These are phyloP conservation scores for Myotis vivesi DNA, from an alignment of 2,797 vertebrate species.

Conservation along the genomic window DNA sequence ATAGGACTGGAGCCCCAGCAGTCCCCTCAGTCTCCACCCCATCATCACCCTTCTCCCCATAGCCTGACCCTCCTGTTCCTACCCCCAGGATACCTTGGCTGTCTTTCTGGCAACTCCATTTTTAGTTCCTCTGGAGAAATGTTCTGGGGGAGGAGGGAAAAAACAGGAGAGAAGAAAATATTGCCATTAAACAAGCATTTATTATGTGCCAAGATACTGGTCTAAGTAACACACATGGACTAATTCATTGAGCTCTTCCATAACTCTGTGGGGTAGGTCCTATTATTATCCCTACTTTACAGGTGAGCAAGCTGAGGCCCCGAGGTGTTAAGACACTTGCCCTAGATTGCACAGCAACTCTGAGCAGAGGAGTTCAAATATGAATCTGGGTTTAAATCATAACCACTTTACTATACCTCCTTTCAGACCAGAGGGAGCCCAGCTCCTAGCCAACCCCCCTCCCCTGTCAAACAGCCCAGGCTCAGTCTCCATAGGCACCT, in stretches of 20 bases:
- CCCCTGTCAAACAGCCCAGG: not conserved
- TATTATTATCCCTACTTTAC: not conserved
- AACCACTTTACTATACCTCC: not conserved
- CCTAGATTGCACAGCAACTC: not conserved
- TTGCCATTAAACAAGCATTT: not conserved
- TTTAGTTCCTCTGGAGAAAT: constrained; percentile 90
- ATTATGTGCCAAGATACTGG: not conserved
- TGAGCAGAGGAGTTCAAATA: not conserved
- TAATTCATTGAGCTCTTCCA: not conserved
- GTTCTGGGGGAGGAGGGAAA: constrained; percentile 79
- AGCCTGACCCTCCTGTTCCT: not conserved
- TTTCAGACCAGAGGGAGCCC: not conserved
- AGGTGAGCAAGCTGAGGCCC: constrained; percentile 32
- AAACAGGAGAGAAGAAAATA: not conserved
- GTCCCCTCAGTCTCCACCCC: not conserved
- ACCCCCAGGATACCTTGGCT: constrained; percentile 89
- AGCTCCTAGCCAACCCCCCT: not conserved
- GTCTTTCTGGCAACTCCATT: constrained; percentile 89
- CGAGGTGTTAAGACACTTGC: not conserved
- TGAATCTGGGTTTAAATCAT: not conserved
- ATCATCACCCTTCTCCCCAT: not conserved
- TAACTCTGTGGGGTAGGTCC: not conserved
- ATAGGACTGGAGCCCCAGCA: not conserved
- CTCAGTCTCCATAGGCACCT: not conserved
- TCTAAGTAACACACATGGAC: not conserved